Conservation (phyloP, 2,113 vertebrate species). For the Lampris megalopsis region DNA sequence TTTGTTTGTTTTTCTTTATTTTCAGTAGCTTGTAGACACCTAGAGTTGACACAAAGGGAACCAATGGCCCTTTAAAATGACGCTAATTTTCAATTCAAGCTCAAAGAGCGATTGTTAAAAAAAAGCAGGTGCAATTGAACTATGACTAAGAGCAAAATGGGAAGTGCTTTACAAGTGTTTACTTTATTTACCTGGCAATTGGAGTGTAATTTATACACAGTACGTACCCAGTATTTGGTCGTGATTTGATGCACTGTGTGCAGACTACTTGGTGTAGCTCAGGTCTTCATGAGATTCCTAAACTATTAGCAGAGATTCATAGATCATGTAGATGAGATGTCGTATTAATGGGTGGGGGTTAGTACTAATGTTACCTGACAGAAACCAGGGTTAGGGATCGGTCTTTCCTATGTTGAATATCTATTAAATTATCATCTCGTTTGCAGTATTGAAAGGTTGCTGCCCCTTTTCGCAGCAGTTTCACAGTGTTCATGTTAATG, state of each 20-base stretch:
- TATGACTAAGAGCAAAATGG: not conserved
- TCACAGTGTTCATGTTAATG: not conserved
- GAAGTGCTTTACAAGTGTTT: not conserved
- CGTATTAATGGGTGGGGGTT: constrained; percentile 10
- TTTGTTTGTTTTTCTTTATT: constrained; percentile 30
- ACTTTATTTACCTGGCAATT: constrained; percentile 36
- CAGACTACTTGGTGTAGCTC: constrained; percentile 63
- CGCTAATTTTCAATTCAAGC: not conserved
- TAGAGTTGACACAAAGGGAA: constrained; percentile 6
- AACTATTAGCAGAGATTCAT: not conserved
- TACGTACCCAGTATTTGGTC: constrained; percentile 45
- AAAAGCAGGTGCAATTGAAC: not conserved
- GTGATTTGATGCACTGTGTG: constrained; percentile 64
- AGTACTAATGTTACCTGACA: not conserved
- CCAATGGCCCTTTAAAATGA: constrained; percentile 45
- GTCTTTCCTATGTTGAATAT: not conserved
- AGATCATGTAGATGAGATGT: constrained; percentile 3
- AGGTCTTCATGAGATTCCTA: constrained; percentile 55
- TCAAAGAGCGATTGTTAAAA: constrained; percentile 4
- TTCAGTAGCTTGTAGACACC: constrained; percentile 11
- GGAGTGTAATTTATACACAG: constrained; percentile 12
- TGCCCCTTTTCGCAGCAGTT: constrained; percentile 53
- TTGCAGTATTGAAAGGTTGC: constrained; percentile 67
- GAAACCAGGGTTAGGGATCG: not conserved
- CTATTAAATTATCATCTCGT: constrained; percentile 33